Conservation (phyloP, 2,113 vertebrate species). For the Daboia siamensis region DNA sequence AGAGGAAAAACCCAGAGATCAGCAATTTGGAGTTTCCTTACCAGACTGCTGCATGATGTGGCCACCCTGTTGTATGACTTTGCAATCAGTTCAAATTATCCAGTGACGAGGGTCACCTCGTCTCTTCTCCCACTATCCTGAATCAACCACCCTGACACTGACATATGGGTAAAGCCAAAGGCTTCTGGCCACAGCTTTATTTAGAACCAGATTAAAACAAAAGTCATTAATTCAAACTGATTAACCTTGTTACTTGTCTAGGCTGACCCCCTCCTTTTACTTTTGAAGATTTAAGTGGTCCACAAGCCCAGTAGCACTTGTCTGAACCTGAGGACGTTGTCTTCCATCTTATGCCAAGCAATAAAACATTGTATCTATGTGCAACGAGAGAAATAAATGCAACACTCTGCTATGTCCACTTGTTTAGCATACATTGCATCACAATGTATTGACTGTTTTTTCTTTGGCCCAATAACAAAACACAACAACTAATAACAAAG, state of each 20-base stretch:
- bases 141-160: constrained; percentile 12
- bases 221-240: constrained; percentile 24
- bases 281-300: constrained; percentile 6
- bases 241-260: constrained; percentile 26
- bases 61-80: neutral
- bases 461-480: neutral
- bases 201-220: constrained; percentile 24
- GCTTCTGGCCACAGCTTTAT: neutral
- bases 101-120: neutral
- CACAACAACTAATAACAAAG: neutral
- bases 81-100: neutral
- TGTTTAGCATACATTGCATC: neutral
- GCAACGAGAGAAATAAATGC: neutral
- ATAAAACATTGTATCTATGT: neutral
- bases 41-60: constrained; percentile 11
- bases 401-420: neutral
- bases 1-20: constrained; percentile 33
- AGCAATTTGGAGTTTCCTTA: neutral
- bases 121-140: constrained; percentile 12
- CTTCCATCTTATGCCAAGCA: neutral
- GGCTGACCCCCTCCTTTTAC: constrained; percentile 5
- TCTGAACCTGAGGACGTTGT: neutral
- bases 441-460: neutral
- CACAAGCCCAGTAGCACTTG: neutral
- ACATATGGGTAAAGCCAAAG: constrained; percentile 25